These are phyloP conservation scores for Aphyosemion australe DNA, from an alignment of 2,113 vertebrate genomes.

Conservation along the genomic window DNA sequence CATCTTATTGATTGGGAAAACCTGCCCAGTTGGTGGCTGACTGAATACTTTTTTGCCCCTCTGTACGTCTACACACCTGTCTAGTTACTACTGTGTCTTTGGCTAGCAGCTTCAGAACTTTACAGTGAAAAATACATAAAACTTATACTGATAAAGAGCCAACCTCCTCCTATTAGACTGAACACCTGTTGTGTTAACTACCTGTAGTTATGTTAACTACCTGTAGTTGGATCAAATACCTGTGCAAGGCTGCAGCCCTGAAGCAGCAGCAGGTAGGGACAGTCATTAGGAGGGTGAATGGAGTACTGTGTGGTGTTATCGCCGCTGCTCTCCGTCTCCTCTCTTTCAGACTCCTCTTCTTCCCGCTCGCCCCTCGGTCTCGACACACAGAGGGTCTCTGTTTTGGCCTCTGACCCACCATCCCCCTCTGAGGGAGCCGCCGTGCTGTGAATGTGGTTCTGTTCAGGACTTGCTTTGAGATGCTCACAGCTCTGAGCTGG, in stretches of 20 bases:
- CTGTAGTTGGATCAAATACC: conserved; percentile 66
- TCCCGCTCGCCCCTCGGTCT: conserved; percentile 56
- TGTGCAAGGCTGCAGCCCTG: conserved; percentile 78
- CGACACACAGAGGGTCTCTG: conserved; percentile 61
- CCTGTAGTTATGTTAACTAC: too few species aligned
- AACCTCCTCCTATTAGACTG: too few species aligned
- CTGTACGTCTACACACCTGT: too few species aligned
- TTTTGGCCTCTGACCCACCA: conserved; percentile 31
- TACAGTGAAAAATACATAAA: too few species aligned
- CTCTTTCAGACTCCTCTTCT: conserved; percentile 73
- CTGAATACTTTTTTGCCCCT: too few species aligned
- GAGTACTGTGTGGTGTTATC: conserved; percentile 81
- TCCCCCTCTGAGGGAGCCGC: conserved; percentile 14
- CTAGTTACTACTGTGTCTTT: too few species aligned
- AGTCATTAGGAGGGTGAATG: conserved; percentile 82
- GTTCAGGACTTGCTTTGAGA: conserved; percentile 17
- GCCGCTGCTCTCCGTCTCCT: conserved; percentile 81
- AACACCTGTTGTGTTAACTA: too few species aligned
- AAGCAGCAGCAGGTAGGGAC: conserved; percentile 84
- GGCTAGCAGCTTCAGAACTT: too few species aligned
- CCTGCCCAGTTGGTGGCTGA: too few species aligned
- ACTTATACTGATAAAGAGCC: too few species aligned
- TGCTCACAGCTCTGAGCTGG: conserved; percentile 5
- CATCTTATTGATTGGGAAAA: too few species aligned
- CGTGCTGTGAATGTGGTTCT: conserved; percentile 36